These are phyloP conservation scores for Argynnis bischoffii DNA, from an alignment of 2,888 invertebrate genomes.

Conservation along the genomic window DNA sequence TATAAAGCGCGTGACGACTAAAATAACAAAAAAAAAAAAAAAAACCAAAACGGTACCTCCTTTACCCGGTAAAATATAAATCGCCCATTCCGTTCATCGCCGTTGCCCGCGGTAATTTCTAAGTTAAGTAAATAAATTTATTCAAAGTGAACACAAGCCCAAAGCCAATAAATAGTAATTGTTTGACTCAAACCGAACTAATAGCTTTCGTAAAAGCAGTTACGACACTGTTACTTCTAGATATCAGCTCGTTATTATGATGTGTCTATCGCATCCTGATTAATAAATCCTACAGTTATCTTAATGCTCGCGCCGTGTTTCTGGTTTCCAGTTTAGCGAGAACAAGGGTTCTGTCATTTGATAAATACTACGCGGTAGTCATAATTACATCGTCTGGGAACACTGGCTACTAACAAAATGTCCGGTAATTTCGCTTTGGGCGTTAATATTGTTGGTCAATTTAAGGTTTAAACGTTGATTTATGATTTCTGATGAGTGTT, in stretches of 20 bases:
- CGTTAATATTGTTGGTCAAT: not conserved
- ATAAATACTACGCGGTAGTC: slow-evolving; percentile 32
- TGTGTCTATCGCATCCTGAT: slow-evolving; percentile 32
- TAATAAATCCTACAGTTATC: slow-evolving; percentile 36
- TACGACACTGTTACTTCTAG: slow-evolving; percentile 5
- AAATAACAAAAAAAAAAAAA: no score
- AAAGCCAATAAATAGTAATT: not conserved
- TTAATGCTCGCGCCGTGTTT: slow-evolving; percentile 29
- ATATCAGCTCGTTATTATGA: slow-evolving; percentile 15
- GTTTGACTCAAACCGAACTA: not conserved
- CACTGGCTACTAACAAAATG: slow-evolving; percentile 33
- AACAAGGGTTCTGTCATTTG: slow-evolving; percentile 29
- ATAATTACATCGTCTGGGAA: slow-evolving; percentile 33
- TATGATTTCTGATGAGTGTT: slow-evolving; percentile 1
- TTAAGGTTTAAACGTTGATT: not conserved
- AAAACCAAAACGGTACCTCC: no score
- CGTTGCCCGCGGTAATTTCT: no score
- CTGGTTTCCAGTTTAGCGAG: slow-evolving; percentile 22
- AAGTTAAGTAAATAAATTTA: no score
- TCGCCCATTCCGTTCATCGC: no score
- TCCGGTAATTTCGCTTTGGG: slow-evolving; percentile 5
- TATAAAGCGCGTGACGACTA: no score
- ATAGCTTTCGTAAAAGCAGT: slow-evolving; percentile 1
- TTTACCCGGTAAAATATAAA: no score
- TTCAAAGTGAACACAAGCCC: not conserved